A percentile compares a stretch with the other conserved stretches of the same genome.
phyloP scores from a whole-genome alignment of 1,140 invertebrate species.

The Metopolophium dirhodum region DNA sequence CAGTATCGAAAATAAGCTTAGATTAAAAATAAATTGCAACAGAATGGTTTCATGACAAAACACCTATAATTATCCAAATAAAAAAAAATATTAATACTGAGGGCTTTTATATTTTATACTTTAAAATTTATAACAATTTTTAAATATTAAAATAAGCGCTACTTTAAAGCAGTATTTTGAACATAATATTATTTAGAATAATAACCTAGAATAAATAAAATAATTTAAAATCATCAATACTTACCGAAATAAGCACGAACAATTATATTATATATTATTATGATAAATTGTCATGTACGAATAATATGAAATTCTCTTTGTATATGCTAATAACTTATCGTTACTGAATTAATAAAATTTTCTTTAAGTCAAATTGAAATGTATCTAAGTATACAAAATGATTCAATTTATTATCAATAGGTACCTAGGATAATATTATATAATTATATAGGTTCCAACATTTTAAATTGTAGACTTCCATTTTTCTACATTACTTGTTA shows the following conservation, averaged over 20 bases:
- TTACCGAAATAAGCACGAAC: background rate
- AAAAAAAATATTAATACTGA: background rate
- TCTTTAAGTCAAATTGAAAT: background rate
- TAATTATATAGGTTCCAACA: background rate
- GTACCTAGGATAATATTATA: background rate
- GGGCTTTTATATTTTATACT: background rate
- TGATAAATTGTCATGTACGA: too few species aligned
- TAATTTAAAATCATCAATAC: background rate
- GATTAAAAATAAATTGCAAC: background rate
- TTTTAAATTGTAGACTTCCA: background rate
- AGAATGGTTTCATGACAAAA: background rate
- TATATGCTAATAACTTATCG: background rate
- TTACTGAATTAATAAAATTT: background rate
- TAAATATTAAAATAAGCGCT: background rate
- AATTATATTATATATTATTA: background rate
- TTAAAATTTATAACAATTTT: too few species aligned
- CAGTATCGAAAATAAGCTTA: background rate
- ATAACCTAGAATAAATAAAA: too few species aligned
- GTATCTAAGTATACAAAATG: background rate
- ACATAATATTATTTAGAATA: too few species aligned
- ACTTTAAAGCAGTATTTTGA: background rate
- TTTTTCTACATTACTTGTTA: background rate
- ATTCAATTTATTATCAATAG: background rate
- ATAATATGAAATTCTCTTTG: background rate
- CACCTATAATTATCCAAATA: background rate